A percentile compares a stretch with the other conserved stretches of the same genome.
These are phyloP conservation scores for Bombus pascuorum DNA, from an alignment of 1,140 invertebrate species.

Conservation along the genomic window DNA sequence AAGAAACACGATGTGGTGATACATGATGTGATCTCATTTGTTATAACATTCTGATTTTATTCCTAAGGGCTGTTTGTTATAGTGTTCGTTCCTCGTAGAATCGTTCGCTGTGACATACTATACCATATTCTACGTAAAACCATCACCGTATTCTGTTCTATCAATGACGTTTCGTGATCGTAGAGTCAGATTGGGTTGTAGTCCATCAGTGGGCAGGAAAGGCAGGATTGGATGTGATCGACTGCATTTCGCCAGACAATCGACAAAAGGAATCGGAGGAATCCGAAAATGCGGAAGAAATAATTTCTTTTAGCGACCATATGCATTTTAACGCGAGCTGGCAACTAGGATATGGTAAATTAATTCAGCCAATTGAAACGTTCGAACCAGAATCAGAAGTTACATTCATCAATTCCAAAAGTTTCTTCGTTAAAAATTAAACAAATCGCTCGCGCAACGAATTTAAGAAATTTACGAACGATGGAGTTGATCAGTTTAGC, in stretches of 20 bases:
- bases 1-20: too few species aligned
- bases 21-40: too few species aligned
- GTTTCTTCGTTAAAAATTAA: neutral
- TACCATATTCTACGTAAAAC: too few species aligned
- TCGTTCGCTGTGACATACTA: too few species aligned
- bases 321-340: conserved; percentile 83
- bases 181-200: conserved; percentile 73
- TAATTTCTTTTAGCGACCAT: conserved; percentile 84
- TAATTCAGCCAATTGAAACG: neutral
- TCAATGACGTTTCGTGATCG: neutral
- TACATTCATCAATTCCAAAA: neutral
- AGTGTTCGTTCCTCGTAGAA: too few species aligned
- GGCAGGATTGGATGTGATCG: conserved; percentile 72
- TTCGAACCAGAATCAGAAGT: neutral
- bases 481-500: neutral
- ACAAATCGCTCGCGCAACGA: neutral
- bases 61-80: too few species aligned
- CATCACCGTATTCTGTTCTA: neutral
- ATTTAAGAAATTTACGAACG: neutral
- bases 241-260: conserved; percentile 64
- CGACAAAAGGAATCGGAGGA: conserved; percentile 69
- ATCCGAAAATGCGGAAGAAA: conserved; percentile 81
- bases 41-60: too few species aligned
- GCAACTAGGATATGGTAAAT: conserved; percentile 87
- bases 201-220: conserved; percentile 74